These are phyloP conservation scores for Autographa pulchrina DNA, from an alignment of 2,888 invertebrate species.

Conservation along the genomic window DNA sequence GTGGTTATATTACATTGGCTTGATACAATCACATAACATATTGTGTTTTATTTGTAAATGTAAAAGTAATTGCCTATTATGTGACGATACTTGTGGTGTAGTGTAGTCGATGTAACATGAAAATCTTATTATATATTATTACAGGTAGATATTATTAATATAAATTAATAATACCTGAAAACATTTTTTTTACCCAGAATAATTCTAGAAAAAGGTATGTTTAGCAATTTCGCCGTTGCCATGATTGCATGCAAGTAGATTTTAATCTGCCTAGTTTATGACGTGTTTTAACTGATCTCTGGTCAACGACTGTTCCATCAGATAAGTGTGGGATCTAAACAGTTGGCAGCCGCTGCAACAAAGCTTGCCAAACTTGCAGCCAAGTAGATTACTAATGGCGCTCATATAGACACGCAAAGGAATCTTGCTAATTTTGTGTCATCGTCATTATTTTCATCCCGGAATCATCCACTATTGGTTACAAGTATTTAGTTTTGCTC, in stretches of 20 bases:
- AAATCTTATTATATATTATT: no score
- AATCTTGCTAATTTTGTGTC: no score
- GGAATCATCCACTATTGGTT: no score
- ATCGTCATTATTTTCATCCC: no score
- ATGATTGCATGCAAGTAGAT: background rate
- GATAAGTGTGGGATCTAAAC: constrained; percentile 37
- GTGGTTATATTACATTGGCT: constrained; percentile 13
- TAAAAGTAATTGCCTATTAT: background rate
- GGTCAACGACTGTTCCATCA: constrained; percentile 4
- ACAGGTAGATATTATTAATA: no score
- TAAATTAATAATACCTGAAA: no score
- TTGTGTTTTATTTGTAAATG: background rate
- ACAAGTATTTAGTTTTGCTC: no score
- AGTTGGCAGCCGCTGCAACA: constrained; percentile 31
- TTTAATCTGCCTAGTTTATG: background rate
- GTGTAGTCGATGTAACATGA: no score
- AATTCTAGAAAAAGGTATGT: no score
- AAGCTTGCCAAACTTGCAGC: constrained; percentile 35
- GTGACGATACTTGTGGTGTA: background rate
- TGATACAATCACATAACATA: constrained; percentile 2
- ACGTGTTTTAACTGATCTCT: background rate
- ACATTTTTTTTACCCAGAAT: no score
- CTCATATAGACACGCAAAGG: constrained; percentile 15
- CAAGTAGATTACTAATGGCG: constrained; percentile 32
- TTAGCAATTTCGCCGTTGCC: no score